These are phyloP conservation scores for Myopa testacea DNA, from an alignment of 2,888 invertebrate species.

Conservation along the genomic window DNA sequence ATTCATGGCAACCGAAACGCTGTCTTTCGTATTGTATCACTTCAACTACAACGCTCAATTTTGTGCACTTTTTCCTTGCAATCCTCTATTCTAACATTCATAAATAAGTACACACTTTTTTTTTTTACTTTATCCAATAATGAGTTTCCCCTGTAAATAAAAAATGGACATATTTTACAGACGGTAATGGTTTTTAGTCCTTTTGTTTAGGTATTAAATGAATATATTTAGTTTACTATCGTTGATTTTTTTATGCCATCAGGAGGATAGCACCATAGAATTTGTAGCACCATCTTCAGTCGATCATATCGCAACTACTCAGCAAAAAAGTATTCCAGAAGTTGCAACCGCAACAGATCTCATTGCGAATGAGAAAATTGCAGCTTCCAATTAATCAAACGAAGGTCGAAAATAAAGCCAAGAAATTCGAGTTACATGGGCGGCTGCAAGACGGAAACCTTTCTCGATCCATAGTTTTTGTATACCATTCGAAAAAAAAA, in stretches of 20 bases:
- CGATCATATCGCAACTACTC: neutral
- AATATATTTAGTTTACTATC: neutral
- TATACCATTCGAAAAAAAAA: conserved; percentile 40
- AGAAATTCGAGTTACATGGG: neutral
- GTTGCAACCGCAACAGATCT: conserved; percentile 1
- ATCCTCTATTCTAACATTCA: too few species aligned
- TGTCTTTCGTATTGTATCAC: too few species aligned
- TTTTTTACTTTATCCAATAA: too few species aligned
- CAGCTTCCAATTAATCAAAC: conserved; percentile 16
- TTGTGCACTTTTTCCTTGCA: too few species aligned
- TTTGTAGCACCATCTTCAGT: neutral
- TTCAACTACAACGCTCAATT: too few species aligned
- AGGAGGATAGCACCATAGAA: neutral
- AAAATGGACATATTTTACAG: neutral
- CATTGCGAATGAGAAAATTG: conserved; percentile 23
- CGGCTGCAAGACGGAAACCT: conserved; percentile 34
- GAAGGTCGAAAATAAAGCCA: neutral
- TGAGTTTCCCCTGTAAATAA: neutral
- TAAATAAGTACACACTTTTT: too few species aligned
- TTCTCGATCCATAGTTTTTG: conserved; percentile 37
- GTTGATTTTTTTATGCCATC: conserved; percentile 21
- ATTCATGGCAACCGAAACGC: too few species aligned
- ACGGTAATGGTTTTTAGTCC: neutral
- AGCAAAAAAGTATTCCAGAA: conserved; percentile 12
- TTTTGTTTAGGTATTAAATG: neutral